Evolutionary conservation across 2,797 vertebrate species (phyloP).

Genomic region (Melanotaenia nigrans): DNA sequence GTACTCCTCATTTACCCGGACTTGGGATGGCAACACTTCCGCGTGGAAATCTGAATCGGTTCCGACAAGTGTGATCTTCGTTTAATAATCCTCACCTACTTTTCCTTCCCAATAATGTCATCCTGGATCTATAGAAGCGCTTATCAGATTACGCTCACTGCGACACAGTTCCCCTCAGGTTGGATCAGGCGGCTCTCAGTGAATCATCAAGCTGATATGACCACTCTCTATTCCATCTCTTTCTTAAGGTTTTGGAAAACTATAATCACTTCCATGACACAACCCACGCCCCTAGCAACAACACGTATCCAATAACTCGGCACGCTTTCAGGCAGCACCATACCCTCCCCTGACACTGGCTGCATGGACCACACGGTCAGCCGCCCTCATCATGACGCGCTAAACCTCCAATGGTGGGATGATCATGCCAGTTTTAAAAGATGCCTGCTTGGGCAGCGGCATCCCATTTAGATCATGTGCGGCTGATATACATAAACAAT

Average conservation of each 20-base stretch:
- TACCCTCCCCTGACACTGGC: constrained; percentile 55
- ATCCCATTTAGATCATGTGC: not conserved
- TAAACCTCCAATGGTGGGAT: constrained; percentile 41
- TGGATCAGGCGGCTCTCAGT: constrained; percentile 28
- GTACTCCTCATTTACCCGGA: constrained; percentile 14
- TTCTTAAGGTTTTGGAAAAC: constrained; percentile 27
- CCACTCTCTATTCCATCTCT: constrained; percentile 39
- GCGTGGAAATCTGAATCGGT: constrained; percentile 39
- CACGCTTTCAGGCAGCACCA: constrained; percentile 72
- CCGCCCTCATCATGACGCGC: constrained; percentile 66
- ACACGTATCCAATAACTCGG: constrained; percentile 76
- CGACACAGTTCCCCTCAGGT: constrained; percentile 67
- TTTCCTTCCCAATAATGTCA: constrained; percentile 7
- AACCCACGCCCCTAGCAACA: constrained; percentile 83
- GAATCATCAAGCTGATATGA: constrained; percentile 30
- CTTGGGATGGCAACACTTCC: constrained; percentile 38
- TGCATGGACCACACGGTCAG: constrained; percentile 51
- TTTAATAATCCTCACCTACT: constrained; percentile 21
- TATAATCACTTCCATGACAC: constrained; percentile 47
- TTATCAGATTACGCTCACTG: constrained; percentile 76
- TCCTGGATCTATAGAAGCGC: constrained; percentile 38
- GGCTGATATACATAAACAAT: too few relatives aligned
- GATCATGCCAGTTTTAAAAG: constrained; percentile 23
- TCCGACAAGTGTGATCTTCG: constrained; percentile 46
- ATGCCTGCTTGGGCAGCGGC: constrained; percentile 16